These are phyloP conservation scores for Gymnocephalus cernua DNA, from an alignment of 2,113 vertebrate species.

Conservation along the genomic window DNA sequence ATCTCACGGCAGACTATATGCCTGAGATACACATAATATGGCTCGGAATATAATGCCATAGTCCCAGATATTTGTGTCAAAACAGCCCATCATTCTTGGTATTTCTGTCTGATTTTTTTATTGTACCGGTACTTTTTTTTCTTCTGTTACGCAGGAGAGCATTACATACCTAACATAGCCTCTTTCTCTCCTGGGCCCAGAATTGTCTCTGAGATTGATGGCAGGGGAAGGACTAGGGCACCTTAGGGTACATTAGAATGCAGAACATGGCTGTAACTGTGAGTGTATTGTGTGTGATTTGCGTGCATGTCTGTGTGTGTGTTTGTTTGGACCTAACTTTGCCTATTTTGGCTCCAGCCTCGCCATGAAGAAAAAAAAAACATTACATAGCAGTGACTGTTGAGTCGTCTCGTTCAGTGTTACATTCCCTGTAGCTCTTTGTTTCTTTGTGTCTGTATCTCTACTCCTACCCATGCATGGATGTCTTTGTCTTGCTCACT, in stretches of 20 bases:
- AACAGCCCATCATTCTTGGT: conserved; percentile 23
- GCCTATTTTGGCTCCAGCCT: conserved; percentile 45
- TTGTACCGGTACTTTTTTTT: background rate
- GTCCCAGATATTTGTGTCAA: conserved; percentile 45
- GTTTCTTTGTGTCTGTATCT: conserved; percentile 76
- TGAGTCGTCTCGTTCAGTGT: conserved; percentile 28
- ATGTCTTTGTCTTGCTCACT: conserved; percentile 74
- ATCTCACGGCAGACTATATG: conserved; percentile 31
- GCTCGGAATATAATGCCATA: conserved; percentile 38
- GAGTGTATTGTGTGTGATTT: conserved; percentile 22
- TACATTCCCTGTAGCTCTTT: conserved; percentile 60
- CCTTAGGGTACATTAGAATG: conserved; percentile 75
- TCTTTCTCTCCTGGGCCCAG: conserved; percentile 68
- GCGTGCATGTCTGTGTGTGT: conserved; percentile 12
- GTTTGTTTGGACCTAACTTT: conserved; percentile 30
- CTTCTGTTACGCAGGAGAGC: conserved; percentile 22
- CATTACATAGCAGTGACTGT: background rate
- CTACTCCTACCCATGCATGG: conserved; percentile 43
- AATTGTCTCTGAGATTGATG: conserved; percentile 80
- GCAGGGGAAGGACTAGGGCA: conserved; percentile 59
- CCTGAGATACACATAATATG: conserved; percentile 37
- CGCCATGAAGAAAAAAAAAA: conserved; percentile 39
- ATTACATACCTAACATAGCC: conserved; percentile 51
- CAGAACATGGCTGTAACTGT: conserved; percentile 49
- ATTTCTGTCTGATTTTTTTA: conserved; percentile 57